These are phyloP conservation scores for Amphimedon queenslandica DNA, from an alignment of 37 sponge, comb jelly and placozoan species.

Conservation along the genomic window DNA sequence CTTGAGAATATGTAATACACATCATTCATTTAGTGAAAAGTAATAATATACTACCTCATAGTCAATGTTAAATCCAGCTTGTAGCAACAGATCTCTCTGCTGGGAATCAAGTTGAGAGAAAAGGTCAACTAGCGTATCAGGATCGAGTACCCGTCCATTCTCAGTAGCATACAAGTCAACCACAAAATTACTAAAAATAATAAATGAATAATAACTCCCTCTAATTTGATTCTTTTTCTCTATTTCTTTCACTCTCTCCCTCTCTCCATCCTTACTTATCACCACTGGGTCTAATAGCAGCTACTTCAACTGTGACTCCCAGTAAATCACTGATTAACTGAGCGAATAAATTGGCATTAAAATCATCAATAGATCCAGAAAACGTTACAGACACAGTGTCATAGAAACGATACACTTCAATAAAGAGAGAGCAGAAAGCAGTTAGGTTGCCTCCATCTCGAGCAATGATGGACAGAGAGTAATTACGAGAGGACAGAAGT, in stretches of 20 bases:
- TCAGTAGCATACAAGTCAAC: too few relatives aligned
- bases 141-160: background rate
- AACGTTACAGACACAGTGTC: constrained; percentile 19
- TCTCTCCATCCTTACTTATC: too few relatives aligned
- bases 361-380: constrained; percentile 1
- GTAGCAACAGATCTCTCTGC: background rate
- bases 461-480: background rate
- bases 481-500: background rate
- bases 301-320: background rate
- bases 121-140: background rate
- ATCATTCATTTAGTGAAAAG: too few relatives aligned
- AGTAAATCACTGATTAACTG: constrained; percentile 22
- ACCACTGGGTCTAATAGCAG: too few relatives aligned
- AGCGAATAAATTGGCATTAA: constrained; percentile 14
- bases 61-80: background rate
- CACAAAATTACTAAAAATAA: too few relatives aligned
- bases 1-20: too few relatives aligned
- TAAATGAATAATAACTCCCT: too few relatives aligned
- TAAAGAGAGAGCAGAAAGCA: background rate
- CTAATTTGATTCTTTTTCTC: too few relatives aligned
- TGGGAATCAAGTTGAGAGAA: background rate
- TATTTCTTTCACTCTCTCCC: too few relatives aligned
- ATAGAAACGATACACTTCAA: constrained; percentile 15
- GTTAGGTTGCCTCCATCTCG: constrained; percentile 1
- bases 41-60: too few relatives aligned